These are phyloP conservation scores for Leuciscus idus DNA, from an alignment of 2,113 vertebrate genomes.

Conservation along the genomic window DNA sequence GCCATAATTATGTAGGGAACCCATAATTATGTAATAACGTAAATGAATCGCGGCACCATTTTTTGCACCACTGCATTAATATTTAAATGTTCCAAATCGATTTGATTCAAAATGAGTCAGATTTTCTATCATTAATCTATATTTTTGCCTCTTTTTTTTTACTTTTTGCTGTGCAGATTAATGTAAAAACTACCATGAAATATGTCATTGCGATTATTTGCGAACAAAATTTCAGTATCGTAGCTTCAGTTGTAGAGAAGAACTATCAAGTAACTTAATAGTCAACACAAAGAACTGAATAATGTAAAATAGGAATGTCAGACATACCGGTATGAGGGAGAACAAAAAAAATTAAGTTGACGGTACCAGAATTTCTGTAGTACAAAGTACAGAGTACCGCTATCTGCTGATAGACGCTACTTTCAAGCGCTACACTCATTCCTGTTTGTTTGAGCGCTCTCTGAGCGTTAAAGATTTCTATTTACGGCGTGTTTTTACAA, in stretches of 20 bases:
- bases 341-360: too few species aligned
- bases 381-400: too few species aligned
- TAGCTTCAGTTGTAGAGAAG: neutral
- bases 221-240: neutral
- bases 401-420: too few species aligned
- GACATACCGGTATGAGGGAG: too few species aligned
- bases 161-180: neutral
- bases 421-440: too few species aligned
- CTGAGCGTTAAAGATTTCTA: too few species aligned
- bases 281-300: too few species aligned
- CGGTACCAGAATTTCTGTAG: too few species aligned
- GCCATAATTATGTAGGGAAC: too few species aligned
- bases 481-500: too few species aligned
- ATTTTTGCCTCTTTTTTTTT: neutral
- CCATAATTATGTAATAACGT: neutral
- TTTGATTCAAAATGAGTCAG: neutral
- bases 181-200: neutral
- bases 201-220: neutral
- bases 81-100: neutral
- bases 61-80: neutral
- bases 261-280: neutral
- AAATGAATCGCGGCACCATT: neutral
- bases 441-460: too few species aligned
- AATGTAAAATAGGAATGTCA: too few species aligned
- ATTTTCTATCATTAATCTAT: neutral